phyloP scores from a whole-genome alignment of 1,140 invertebrate genomes.

The Drosophila jambulina region DNA sequence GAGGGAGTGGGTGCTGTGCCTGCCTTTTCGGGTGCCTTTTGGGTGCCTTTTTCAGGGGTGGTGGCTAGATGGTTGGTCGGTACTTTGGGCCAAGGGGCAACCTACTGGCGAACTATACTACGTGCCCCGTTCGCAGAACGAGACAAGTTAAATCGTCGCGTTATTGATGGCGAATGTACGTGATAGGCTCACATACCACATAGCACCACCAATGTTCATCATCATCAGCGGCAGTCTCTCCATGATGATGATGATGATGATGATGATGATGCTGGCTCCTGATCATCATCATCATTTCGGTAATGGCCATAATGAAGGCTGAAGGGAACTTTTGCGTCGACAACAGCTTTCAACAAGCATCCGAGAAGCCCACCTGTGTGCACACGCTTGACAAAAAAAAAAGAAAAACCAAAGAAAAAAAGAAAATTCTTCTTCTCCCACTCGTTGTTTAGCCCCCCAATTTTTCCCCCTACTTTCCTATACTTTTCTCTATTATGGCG shows the following conservation, averaged over 20 bases:
- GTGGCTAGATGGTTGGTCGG: not conserved
- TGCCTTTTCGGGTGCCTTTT: constrained; percentile 7
- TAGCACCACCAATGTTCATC: constrained; percentile 32
- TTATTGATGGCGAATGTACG: constrained; percentile 83
- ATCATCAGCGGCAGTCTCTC: constrained; percentile 16
- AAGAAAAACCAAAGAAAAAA: constrained; percentile 6
- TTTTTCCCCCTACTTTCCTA: not conserved
- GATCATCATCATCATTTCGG: constrained; percentile 46
- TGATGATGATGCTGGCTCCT: constrained; percentile 46
- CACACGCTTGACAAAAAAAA: constrained; percentile 52
- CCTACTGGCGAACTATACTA: constrained; percentile 49
- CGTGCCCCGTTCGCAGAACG: constrained; percentile 68
- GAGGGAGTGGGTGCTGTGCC: not conserved
- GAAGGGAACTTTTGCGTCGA: constrained; percentile 55
- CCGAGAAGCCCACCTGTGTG: constrained; percentile 62
- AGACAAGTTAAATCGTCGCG: constrained; percentile 83
- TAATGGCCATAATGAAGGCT: constrained; percentile 50
- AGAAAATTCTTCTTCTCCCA: constrained; percentile 22
- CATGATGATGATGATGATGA: constrained; percentile 43
- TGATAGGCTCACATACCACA: constrained; percentile 74
- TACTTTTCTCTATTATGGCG: constrained; percentile 12
- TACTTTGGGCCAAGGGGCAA: constrained; percentile 28
- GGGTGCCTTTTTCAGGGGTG: constrained; percentile 15
- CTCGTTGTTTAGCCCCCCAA: constrained; percentile 2
- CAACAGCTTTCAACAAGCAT: constrained; percentile 73